Conservation (phyloP, 30 jellyfish, hydroid and myxozoan genomes). For the Hydractinia symbiolongicarpus region DNA sequence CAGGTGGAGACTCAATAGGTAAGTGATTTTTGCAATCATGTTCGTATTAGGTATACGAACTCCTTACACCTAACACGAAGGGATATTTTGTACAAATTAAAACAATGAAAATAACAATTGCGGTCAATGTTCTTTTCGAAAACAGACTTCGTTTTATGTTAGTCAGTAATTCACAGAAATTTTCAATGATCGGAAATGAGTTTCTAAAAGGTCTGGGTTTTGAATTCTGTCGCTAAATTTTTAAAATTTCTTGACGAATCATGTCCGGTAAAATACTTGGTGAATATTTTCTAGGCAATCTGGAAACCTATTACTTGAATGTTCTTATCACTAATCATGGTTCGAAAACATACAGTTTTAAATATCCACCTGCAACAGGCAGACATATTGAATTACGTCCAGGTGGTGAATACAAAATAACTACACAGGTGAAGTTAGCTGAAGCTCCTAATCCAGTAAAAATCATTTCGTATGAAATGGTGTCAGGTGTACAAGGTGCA, state of each 20-base stretch:
- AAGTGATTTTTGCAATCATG: background rate
- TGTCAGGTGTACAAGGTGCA: constrained; percentile 2
- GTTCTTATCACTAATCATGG: constrained; percentile 18
- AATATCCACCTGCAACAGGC: constrained; percentile 23
- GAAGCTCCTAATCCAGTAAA: background rate
- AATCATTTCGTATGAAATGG: background rate
- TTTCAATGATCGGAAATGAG: no score
- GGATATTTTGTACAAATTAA: no score
- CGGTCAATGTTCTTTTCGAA: no score
- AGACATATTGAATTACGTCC: background rate
- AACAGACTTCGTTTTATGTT: no score
- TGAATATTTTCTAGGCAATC: constrained; percentile 8
- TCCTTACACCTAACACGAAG: no score
- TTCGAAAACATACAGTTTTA: constrained; percentile 2
- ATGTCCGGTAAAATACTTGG: background rate
- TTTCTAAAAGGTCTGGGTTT: background rate
- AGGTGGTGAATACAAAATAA: background rate
- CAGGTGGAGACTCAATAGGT: constrained; percentile 27
- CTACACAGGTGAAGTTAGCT: background rate
- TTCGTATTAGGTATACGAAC: no score
- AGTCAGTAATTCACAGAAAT: no score
- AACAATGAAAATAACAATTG: no score
- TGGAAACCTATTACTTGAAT: constrained; percentile 10
- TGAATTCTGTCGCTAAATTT: background rate
- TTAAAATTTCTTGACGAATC: background rate